These are phyloP conservation scores for Ephialtes manifestator DNA, from an alignment of 2,888 invertebrate genomes.

Conservation along the genomic window DNA sequence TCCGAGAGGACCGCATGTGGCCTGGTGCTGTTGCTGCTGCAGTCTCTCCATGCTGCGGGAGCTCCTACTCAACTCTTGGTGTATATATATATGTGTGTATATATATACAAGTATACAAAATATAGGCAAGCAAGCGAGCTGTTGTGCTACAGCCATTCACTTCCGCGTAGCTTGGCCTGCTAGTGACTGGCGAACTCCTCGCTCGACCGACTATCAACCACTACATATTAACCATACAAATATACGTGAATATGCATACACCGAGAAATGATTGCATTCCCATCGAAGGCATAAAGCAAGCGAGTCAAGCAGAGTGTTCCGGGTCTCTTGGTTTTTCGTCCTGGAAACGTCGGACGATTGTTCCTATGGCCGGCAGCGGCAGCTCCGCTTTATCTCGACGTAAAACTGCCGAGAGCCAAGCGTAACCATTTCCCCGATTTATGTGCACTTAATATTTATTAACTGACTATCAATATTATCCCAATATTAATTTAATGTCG, in stretches of 20 bases:
- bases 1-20: constrained; percentile 53
- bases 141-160: constrained; percentile 76
- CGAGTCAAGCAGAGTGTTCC: constrained; percentile 51
- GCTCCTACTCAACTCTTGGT: constrained; percentile 33
- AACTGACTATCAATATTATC: too few relatives aligned
- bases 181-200: constrained; percentile 64
- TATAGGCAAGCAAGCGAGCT: constrained; percentile 69
- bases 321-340: constrained; percentile 80
- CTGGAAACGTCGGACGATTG: constrained; percentile 79
- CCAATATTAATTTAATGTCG: too few relatives aligned
- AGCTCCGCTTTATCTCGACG: not conserved
- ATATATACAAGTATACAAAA: constrained; percentile 36
- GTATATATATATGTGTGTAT: not conserved
- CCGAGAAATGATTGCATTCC: constrained; percentile 50
- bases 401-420: constrained; percentile 14
- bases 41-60: constrained; percentile 26
- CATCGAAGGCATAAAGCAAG: constrained; percentile 61
- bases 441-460: too few relatives aligned
- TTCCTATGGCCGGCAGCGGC: not conserved
- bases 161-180: constrained; percentile 80
- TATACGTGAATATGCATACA: constrained; percentile 40
- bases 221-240: constrained; percentile 21
- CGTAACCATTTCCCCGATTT: constrained; percentile 40
- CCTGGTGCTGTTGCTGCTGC: constrained; percentile 35
- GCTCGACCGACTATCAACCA: constrained; percentile 61